Conservation (phyloP, 2,113 vertebrate genomes). For the Dinomys branickii region DNA sequence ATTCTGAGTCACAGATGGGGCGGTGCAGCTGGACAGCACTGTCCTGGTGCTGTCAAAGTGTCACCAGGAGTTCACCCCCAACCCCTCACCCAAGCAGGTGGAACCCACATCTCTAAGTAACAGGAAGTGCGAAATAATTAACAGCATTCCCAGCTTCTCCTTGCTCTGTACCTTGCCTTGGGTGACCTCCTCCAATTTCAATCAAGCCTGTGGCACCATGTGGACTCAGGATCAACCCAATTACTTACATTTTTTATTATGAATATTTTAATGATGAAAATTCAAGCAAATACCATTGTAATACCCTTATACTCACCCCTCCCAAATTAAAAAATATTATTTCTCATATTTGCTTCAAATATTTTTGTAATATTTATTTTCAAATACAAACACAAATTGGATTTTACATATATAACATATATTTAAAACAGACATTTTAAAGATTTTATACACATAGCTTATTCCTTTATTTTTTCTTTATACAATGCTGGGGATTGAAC, state of each 20-base stretch:
- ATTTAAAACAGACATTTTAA: neutral
- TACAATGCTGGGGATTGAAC: neutral
- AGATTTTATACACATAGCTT: neutral
- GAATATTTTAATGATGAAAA: slow-evolving; percentile 29
- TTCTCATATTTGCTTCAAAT: slow-evolving; percentile 14
- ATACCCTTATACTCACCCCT: neutral
- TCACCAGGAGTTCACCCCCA: neutral
- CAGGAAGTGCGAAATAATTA: slow-evolving; percentile 56
- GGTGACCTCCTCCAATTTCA: neutral
- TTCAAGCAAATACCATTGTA: neutral
- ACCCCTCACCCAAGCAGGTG: neutral
- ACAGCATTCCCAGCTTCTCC: slow-evolving; percentile 48
- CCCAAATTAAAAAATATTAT: slow-evolving; percentile 37
- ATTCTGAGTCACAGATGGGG: neutral
- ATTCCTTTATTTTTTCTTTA: neutral
- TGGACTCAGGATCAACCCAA: neutral
- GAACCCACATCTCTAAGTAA: slow-evolving; percentile 54
- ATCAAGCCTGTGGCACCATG: neutral
- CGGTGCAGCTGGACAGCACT: neutral
- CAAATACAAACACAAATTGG: neutral
- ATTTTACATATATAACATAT: neutral
- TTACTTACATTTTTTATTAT: neutral
- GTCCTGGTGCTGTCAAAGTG: neutral
- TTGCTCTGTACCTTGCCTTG: neutral
- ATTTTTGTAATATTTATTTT: slow-evolving; percentile 22